A percentile compares a stretch with the other conserved stretches of the same genome.
These are phyloP conservation scores for Leucophora obtusa DNA, from an alignment of 2,888 invertebrate genomes.

Conservation along the genomic window DNA sequence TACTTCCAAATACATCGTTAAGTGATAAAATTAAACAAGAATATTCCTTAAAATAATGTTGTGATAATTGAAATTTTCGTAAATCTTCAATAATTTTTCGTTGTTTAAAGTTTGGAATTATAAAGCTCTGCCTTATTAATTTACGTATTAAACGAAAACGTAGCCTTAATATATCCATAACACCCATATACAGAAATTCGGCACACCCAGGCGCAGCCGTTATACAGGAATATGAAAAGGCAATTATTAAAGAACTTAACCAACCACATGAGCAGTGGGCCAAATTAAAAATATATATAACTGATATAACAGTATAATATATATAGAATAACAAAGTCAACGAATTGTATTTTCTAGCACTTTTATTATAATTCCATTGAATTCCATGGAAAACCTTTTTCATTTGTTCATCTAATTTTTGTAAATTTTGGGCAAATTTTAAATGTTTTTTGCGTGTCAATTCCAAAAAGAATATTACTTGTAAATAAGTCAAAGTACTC, in stretches of 20 bases:
- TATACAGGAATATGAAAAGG: slow-evolving; percentile 68
- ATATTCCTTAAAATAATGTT: slow-evolving; percentile 65
- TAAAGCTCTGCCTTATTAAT: slow-evolving; percentile 50
- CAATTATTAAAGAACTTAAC: slow-evolving; percentile 68
- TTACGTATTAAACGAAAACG: slow-evolving; percentile 71
- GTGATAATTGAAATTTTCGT: slow-evolving; percentile 35
- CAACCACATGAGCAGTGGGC: slow-evolving; percentile 70
- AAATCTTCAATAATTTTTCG: slow-evolving; percentile 7
- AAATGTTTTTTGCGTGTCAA: slow-evolving; percentile 66
- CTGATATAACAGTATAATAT: slow-evolving; percentile 63
- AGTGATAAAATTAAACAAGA: slow-evolving; percentile 67
- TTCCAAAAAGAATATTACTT: slow-evolving; percentile 67
- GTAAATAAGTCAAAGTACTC: slow-evolving; percentile 66
- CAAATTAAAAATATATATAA: slow-evolving; percentile 68
- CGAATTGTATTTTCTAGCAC: slow-evolving; percentile 68
- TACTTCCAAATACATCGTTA: slow-evolving; percentile 69
- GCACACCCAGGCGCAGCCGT: slow-evolving; percentile 67
- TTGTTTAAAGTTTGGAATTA: background rate
- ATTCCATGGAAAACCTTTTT: slow-evolving; percentile 67
- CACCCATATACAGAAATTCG: slow-evolving; percentile 68
- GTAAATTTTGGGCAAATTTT: slow-evolving; percentile 66
- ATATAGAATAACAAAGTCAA: slow-evolving; percentile 56
- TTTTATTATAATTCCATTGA: slow-evolving; percentile 72
- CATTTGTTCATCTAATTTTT: slow-evolving; percentile 69
- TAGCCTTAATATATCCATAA: slow-evolving; percentile 73